A percentile compares a stretch with the other conserved stretches of the same genome.
Evolutionary conservation across 2,113 vertebrate genomes (phyloP).

Genomic region (Tenrec ecaudatus): DNA sequence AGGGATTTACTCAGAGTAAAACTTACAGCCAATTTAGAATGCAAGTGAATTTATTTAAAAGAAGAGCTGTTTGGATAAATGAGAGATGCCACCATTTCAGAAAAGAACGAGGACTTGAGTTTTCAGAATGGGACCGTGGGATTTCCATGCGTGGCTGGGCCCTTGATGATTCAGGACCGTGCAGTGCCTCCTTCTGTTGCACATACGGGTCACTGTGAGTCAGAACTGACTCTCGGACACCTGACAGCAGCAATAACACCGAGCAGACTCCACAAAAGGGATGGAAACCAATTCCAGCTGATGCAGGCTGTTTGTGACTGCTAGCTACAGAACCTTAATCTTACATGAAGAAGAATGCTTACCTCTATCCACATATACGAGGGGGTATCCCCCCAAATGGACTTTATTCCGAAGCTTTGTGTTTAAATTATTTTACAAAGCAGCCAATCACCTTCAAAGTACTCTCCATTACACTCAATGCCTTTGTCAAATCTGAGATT

Average conservation of each 20-base stretch:
- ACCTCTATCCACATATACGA: too few relatives aligned
- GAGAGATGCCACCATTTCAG: not conserved
- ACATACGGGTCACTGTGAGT: too few relatives aligned
- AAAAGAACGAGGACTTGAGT: not conserved
- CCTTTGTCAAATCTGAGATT: too few relatives aligned
- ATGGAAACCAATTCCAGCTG: not conserved
- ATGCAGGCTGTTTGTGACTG: not conserved
- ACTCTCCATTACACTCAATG: too few relatives aligned
- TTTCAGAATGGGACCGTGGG: not conserved
- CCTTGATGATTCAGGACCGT: not conserved
- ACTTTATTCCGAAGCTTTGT: too few relatives aligned
- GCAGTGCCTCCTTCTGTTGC: too few relatives aligned
- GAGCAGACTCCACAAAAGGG: not conserved
- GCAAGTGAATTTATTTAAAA: conserved; percentile 49
- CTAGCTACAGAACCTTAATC: not conserved
- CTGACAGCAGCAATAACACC: too few relatives aligned
- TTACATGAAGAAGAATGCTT: not conserved
- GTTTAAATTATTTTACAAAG: too few relatives aligned
- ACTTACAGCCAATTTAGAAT: conserved; percentile 40
- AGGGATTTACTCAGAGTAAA: not conserved
- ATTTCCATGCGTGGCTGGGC: not conserved
- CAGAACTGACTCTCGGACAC: too few relatives aligned
- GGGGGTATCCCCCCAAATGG: too few relatives aligned
- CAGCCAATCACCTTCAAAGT: too few relatives aligned
- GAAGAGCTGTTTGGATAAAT: not conserved